A percentile compares a stretch with the other conserved stretches of the same genome.
phyloP scores from a whole-genome alignment of 2,797 vertebrate species.

The Anisognathus igniventris region DNA sequence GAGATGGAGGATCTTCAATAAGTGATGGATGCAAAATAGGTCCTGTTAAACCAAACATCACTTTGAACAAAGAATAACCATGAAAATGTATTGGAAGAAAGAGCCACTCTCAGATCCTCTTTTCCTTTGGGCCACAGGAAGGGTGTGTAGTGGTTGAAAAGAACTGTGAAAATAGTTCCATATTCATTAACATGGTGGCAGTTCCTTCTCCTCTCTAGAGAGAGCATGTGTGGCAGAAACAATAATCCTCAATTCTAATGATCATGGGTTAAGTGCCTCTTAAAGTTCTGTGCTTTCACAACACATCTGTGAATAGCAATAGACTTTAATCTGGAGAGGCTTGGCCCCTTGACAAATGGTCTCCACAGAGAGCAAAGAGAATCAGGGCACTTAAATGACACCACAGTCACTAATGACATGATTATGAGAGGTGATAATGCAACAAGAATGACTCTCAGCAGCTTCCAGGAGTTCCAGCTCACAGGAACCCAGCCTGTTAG shows the following conservation, averaged over 20 bases:
- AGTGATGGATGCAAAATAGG: not conserved
- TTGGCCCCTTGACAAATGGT: slow-evolving; percentile 19
- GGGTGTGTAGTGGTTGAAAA: not conserved
- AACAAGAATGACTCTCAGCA: slow-evolving; percentile 27
- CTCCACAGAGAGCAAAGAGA: slow-evolving; percentile 33
- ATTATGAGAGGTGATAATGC: slow-evolving; percentile 60
- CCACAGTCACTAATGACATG: slow-evolving; percentile 31
- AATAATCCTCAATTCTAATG: not conserved
- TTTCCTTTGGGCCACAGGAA: not conserved
- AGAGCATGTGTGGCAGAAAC: not conserved
- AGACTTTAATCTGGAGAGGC: slow-evolving; percentile 1
- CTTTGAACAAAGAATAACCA: not conserved
- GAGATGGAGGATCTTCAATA: not conserved
- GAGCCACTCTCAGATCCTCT: not conserved
- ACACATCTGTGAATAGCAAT: not conserved
- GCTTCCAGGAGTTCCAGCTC: slow-evolving; percentile 29
- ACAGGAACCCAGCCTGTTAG: not conserved
- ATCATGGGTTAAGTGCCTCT: slow-evolving; percentile 26
- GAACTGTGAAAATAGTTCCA: not conserved
- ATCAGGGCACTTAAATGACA: slow-evolving; percentile 44
- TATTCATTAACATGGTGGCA: not conserved
- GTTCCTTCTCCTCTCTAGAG: not conserved
- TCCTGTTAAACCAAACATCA: not conserved
- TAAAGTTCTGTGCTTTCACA: not conserved
- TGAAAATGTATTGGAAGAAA: not conserved